phyloP scores from a whole-genome alignment of 2,113 vertebrate species.

The Trichomycterus rosablanca region DNA sequence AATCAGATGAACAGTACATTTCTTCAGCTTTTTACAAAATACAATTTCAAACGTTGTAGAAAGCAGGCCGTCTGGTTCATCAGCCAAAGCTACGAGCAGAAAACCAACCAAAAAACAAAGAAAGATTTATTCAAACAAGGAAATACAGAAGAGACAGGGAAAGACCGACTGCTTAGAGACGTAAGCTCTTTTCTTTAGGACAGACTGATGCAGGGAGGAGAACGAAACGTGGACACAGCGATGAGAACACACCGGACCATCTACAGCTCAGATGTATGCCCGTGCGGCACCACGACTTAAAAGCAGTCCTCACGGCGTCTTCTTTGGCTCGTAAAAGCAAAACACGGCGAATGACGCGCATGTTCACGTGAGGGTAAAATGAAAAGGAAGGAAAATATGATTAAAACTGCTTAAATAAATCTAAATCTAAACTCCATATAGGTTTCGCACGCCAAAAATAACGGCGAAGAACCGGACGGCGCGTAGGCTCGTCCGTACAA shows the following conservation, averaged over 20 bases:
- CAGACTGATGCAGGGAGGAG: background rate
- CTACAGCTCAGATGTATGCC: background rate
- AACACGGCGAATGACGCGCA: constrained; percentile 11
- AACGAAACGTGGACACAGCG: background rate
- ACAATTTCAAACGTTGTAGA: constrained; percentile 27
- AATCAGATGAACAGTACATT: constrained; percentile 25
- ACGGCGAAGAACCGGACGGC: no score
- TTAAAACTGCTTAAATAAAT: constrained; percentile 1
- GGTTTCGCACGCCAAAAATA: no score
- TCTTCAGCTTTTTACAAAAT: constrained; percentile 44
- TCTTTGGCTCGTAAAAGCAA: constrained; percentile 46
- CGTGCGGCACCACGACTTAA: background rate
- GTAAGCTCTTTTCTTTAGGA: constrained; percentile 7
- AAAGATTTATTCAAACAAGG: background rate
- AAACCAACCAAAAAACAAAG: background rate
- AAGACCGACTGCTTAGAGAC: background rate
- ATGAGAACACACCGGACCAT: background rate
- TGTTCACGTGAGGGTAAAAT: no score
- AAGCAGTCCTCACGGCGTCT: background rate
- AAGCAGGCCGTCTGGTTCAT: constrained; percentile 29
- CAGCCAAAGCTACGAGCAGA: constrained; percentile 6
- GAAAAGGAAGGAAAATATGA: background rate
- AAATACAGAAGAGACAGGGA: background rate
- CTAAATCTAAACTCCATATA: constrained; percentile 8
- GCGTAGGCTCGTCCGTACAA: constrained; percentile 15